phyloP scores from a whole-genome alignment of 1,140 invertebrate species.

The Brachionus plicatilis region DNA sequence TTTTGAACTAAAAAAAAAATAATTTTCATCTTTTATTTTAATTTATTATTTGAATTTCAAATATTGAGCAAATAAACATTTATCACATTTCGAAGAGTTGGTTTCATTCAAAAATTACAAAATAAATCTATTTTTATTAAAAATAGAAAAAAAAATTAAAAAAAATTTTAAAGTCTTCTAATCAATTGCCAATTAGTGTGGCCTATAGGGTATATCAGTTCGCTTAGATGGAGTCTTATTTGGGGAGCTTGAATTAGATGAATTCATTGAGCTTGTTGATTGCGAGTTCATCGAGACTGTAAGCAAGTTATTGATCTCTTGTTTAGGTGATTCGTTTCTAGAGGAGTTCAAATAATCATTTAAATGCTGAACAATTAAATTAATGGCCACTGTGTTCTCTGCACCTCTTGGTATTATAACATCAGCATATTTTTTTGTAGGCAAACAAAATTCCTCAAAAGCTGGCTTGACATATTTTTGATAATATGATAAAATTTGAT shows the following conservation, averaged over 20 bases:
- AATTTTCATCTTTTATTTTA: too few species aligned
- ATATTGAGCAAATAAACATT: too few species aligned
- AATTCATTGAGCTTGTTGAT: background rate
- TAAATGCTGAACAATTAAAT: slow-evolving; percentile 96
- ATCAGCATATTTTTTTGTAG: slow-evolving; percentile 99
- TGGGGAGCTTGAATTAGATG: background rate
- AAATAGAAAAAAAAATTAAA: background rate
- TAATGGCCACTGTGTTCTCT: slow-evolving; percentile 96
- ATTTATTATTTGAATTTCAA: too few species aligned
- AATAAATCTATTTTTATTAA: background rate
- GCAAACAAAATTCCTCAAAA: slow-evolving; percentile 97
- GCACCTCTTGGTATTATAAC: slow-evolving; percentile 95
- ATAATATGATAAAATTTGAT: slow-evolving; percentile 90
- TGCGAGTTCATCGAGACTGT: background rate
- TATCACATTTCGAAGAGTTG: background rate
- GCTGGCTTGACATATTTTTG: slow-evolving; percentile 96
- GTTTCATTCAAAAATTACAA: background rate
- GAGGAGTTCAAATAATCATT: slow-evolving; percentile 72
- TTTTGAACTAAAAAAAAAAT: too few species aligned
- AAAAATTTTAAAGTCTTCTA: background rate
- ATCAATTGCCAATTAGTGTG: background rate
- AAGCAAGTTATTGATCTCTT: background rate
- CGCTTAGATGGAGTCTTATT: background rate
- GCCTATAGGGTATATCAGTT: slow-evolving; percentile 26
- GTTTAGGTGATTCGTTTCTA: background rate